phyloP scores from a whole-genome alignment of 2,888 invertebrate genomes.

The Amiota mariae region DNA sequence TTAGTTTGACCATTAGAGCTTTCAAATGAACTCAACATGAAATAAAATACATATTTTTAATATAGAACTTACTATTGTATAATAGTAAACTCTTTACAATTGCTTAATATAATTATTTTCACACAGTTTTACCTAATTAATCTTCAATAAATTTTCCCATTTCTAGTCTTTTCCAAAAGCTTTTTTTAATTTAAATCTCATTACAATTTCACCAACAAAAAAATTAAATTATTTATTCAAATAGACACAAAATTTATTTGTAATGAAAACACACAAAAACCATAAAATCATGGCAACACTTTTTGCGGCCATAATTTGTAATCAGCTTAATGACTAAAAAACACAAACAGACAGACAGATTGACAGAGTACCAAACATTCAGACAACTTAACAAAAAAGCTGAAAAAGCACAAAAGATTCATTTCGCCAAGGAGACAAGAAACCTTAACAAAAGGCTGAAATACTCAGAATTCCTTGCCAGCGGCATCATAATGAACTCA shows the following conservation, averaged over 20 bases:
- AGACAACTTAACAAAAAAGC: slow-evolving; percentile 30
- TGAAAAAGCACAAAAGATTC: slow-evolving; percentile 27
- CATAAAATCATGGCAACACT: slow-evolving; percentile 46
- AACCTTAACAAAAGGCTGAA: too few species aligned
- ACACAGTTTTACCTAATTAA: too few species aligned
- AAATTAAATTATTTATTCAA: slow-evolving; percentile 30
- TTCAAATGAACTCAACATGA: too few species aligned
- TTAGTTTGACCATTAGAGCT: too few species aligned
- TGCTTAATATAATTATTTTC: too few species aligned
- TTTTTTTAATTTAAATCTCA: neutral
- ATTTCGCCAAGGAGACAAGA: slow-evolving; percentile 18
- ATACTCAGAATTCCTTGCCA: slow-evolving; percentile 43
- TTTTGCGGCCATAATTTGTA: slow-evolving; percentile 59
- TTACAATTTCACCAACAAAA: neutral
- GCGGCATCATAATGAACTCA: slow-evolving; percentile 57
- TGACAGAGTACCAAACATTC: neutral
- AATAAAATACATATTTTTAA: too few species aligned
- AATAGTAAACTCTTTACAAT: too few species aligned
- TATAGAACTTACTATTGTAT: too few species aligned
- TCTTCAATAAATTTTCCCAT: too few species aligned
- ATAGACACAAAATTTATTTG: slow-evolving; percentile 1
- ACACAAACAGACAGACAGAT: slow-evolving; percentile 38
- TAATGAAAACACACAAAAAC: slow-evolving; percentile 29
- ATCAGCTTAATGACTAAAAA: slow-evolving; percentile 63
- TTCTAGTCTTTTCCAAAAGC: too few species aligned